phyloP scores from a whole-genome alignment of 2,113 vertebrate genomes.

The Dasyprocta punctata region DNA sequence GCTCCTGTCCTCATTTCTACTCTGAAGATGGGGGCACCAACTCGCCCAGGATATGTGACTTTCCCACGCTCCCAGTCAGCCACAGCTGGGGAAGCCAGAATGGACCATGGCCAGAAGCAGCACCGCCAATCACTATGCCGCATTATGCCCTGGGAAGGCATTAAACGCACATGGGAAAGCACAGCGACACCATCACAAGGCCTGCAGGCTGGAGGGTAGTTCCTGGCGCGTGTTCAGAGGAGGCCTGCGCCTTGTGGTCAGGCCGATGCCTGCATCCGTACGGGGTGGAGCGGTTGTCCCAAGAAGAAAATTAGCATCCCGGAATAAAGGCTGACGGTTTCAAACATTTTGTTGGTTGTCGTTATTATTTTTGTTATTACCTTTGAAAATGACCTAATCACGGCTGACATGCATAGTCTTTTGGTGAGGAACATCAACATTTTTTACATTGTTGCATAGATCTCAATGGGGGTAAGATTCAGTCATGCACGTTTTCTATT shows the following conservation, averaged over 20 bases:
- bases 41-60: not conserved
- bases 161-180: not conserved
- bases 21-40: not conserved
- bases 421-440: not conserved
- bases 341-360: not conserved
- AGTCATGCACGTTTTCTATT: not conserved
- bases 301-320: not conserved
- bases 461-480: not conserved
- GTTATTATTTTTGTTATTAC: not conserved
- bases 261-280: not conserved
- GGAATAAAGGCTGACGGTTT: not conserved
- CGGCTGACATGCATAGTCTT: not conserved
- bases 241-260: not conserved
- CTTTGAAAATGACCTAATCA: constrained; percentile 26
- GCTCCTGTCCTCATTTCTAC: not conserved
- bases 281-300: not conserved
- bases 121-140: not conserved
- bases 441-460: not conserved
- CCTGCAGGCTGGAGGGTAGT: not conserved
- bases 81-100: not conserved
- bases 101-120: not conserved
- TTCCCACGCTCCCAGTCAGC: not conserved
- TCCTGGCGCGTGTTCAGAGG: not conserved
- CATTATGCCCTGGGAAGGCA: not conserved
- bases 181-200: not conserved